phyloP scores from a whole-genome alignment of 2,888 invertebrate genomes.

The Pristionchus mayeri region DNA sequence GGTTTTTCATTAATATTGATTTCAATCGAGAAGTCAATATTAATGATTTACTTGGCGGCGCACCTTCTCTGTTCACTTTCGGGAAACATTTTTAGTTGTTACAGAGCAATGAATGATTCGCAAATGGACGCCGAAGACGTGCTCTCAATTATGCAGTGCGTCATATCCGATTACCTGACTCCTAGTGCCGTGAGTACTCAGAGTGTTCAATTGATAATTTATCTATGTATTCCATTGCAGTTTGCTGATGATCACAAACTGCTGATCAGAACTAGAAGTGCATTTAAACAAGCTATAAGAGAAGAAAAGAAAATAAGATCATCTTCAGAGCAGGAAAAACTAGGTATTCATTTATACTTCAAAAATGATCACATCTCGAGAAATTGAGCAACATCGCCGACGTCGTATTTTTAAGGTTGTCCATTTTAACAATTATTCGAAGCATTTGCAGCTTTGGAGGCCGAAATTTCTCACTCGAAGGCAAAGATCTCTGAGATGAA shows the following conservation, averaged over 20 bases:
- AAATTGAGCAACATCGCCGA: no score
- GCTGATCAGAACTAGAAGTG: background rate
- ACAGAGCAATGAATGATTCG: background rate
- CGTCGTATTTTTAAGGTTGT: no score
- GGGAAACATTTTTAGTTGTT: background rate
- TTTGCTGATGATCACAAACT: conserved; percentile 9
- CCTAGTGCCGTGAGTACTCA: conserved; percentile 22
- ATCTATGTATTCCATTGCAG: background rate
- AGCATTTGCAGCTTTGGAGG: conserved; percentile 4
- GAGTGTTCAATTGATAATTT: background rate
- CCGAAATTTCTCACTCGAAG: conserved; percentile 1
- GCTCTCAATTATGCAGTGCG: background rate
- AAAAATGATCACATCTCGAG: no score
- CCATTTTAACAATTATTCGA: background rate
- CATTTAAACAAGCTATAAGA: conserved; percentile 3
- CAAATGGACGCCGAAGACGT: conserved; percentile 10
- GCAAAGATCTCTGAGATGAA: background rate
- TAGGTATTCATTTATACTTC: background rate
- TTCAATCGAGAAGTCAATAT: background rate
- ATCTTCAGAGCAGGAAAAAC: background rate
- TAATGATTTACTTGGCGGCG: background rate
- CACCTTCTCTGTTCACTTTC: background rate
- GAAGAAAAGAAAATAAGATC: conserved; percentile 25
- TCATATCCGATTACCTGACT: background rate
- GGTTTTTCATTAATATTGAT: background rate